Base-by-base conservation (phyloP, 2,888 invertebrate species). In the Drosophila mulleri region DNA sequence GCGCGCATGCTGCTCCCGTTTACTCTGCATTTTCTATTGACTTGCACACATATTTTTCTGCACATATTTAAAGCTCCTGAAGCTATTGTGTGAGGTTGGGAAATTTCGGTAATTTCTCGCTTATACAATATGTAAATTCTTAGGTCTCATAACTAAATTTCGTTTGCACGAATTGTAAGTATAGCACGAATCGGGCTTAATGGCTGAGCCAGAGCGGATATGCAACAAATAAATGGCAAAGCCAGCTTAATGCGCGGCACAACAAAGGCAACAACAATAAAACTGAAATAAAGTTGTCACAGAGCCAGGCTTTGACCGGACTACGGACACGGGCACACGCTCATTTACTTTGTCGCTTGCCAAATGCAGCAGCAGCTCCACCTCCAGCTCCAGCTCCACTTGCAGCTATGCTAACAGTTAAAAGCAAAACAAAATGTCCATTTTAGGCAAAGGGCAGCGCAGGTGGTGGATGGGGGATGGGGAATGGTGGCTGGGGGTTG, bases 231-330 rank as follows among this genome's bases (percentile, higher is more conserved):
- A 86, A 88, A 86, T 69, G 67, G 65, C 67, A 72, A 78, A 73
- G 66, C 68, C 72, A 67, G 70, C 67, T 70, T 80, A 87, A 82
- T 87, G 84, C 88, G 64, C 66, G 9, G 16, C 47, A 56, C 35
- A 57, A 52, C 57, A 59, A 59, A 18, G 37, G 64, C 58, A 56
- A 53, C 58, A 56, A 53, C 69, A 70, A 41, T 35, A 53, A 59
- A 83, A 70, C 72, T 53, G 54, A 88, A 89, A 89, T 89, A 87
- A 88, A 84, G 72, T 87, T 84, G 89, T 89, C 79, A 74, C 73
- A 67, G 56, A 57, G 60, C 76, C 23, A 44, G 41, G 52, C 44
- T 63, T 45, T 23, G 57, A 12, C 39, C 35, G 63, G 61, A 53
- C 69, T 37, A 5, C 2, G 52, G 32, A 11, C 78, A 52, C 44